phyloP scores from a whole-genome alignment of 2,888 invertebrate species.

The Tridacna crocea region DNA sequence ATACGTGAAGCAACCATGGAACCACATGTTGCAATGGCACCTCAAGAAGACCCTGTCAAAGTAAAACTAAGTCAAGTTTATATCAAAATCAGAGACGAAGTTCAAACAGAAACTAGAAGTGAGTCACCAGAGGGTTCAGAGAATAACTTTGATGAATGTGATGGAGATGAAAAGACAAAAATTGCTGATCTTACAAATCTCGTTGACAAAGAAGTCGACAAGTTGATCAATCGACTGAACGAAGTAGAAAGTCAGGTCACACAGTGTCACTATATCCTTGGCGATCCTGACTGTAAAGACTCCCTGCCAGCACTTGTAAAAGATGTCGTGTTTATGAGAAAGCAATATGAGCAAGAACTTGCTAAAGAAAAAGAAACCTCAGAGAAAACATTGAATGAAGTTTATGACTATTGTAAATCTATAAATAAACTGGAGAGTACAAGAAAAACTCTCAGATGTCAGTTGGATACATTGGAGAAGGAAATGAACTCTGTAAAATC shows the following conservation, averaged over 20 bases:
- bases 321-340: constrained; percentile 44
- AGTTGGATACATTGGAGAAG: constrained; percentile 53
- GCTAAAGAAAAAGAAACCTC: constrained; percentile 61
- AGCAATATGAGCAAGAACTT: constrained; percentile 58
- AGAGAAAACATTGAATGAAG: constrained; percentile 64
- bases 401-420: constrained; percentile 70
- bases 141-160: constrained; percentile 44
- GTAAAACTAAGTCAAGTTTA: constrained; percentile 43
- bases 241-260: constrained; percentile 58
- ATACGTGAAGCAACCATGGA: background rate
- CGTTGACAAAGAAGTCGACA: constrained; percentile 54
- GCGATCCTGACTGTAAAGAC: constrained; percentile 62
- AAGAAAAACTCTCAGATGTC: constrained; percentile 55
- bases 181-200: constrained; percentile 34
- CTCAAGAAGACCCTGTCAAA: constrained; percentile 31
- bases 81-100: constrained; percentile 58
- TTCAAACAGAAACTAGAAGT: constrained; percentile 46
- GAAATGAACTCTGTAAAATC: constrained; percentile 58
- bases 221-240: constrained; percentile 55
- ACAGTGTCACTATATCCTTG: constrained; percentile 65
- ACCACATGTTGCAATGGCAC: background rate
- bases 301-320: constrained; percentile 60
- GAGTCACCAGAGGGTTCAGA: constrained; percentile 18
- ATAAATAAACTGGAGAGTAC: constrained; percentile 68
- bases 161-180: constrained; percentile 29